Evolutionary conservation across 2,113 vertebrate species (phyloP).

Genomic region (Piprites chloris): DNA sequence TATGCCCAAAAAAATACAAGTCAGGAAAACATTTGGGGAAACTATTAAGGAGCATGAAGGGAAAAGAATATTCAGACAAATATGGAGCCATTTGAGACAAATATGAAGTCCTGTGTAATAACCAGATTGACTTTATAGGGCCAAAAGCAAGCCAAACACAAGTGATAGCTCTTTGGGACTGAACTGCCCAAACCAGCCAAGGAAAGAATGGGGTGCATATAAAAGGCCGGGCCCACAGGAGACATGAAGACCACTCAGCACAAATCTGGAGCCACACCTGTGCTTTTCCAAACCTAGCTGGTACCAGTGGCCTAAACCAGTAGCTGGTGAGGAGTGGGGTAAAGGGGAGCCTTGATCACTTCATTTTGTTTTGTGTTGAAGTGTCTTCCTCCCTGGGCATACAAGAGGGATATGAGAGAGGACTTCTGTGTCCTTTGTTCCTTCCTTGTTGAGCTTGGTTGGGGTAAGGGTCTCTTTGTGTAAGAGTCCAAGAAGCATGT

Average conservation of each 20-base stretch:
- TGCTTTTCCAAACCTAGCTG: background rate
- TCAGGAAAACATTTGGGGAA: conserved; percentile 49
- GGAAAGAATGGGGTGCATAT: background rate
- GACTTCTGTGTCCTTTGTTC: background rate
- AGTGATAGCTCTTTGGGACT: background rate
- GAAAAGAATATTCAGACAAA: conserved; percentile 8
- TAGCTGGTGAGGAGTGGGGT: background rate
- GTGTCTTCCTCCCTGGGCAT: background rate
- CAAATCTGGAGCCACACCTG: background rate
- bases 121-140: conserved; percentile 15
- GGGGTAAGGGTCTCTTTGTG: background rate
- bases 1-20: background rate
- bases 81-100: conserved; percentile 8
- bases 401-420: background rate
- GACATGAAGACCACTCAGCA: accelerated
- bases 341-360: background rate
- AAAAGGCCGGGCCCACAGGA: background rate
- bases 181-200: background rate
- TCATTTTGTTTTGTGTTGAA: background rate
- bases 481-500: background rate
- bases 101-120: conserved; percentile 25
- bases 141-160: background rate
- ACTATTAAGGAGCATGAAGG: background rate
- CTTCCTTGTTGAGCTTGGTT: background rate
- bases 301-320: background rate